Conservation (phyloP, 2,113 vertebrate genomes). For the Poicephalus gulielmi region DNA sequence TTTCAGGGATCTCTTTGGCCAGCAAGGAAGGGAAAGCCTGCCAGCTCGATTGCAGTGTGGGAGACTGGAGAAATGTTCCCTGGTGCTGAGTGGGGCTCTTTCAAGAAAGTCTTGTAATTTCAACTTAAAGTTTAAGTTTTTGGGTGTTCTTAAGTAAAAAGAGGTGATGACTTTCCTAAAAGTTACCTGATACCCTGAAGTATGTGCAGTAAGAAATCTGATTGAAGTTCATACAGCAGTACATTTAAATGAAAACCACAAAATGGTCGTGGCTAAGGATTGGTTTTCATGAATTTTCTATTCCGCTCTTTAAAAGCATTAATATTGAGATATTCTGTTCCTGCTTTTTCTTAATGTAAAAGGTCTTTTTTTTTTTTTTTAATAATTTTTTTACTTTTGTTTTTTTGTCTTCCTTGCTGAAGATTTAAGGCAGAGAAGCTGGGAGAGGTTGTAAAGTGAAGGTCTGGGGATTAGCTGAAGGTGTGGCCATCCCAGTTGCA, state of each 20-base stretch:
- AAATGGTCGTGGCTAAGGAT: background rate
- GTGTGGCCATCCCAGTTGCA: background rate
- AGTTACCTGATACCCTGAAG: background rate
- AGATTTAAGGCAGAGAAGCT: background rate
- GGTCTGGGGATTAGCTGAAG: background rate
- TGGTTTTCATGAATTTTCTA: background rate
- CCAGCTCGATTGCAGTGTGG: rapidly evolving
- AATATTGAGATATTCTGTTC: background rate
- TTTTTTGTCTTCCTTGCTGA: background rate
- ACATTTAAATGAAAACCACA: background rate
- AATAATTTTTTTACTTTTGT: no score
- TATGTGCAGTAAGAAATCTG: background rate
- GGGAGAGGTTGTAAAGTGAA: background rate
- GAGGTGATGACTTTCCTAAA: background rate
- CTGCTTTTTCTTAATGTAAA: background rate
- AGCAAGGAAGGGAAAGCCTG: background rate
- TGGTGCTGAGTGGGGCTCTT: background rate
- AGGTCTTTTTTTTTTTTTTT: background rate
- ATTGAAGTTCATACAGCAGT: background rate
- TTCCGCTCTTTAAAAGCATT: background rate
- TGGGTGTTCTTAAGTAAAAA: background rate
- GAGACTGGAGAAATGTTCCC: background rate
- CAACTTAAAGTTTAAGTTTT: background rate
- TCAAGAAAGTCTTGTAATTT: no score
- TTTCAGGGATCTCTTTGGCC: background rate